These are phyloP conservation scores for Scomber scombrus DNA, from an alignment of 2,113 vertebrate species.

Conservation along the genomic window DNA sequence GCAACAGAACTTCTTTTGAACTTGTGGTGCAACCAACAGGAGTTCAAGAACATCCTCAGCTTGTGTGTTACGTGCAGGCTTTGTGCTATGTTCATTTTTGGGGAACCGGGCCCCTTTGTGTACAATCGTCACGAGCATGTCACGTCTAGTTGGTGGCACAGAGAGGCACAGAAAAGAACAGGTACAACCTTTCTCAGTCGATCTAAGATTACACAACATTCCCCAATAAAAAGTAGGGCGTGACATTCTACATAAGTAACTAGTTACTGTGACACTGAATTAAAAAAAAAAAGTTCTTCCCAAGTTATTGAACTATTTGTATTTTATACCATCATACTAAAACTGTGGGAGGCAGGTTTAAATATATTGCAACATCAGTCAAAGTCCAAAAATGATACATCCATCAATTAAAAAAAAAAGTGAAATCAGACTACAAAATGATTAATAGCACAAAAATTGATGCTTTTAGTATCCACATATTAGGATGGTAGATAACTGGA, in stretches of 20 bases:
- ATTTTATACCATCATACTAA: not conserved
- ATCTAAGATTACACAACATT: not conserved
- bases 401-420: not conserved
- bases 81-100: conserved; percentile 36
- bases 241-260: not conserved
- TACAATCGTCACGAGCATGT: conserved; percentile 51
- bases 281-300: not conserved
- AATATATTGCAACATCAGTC: conserved; percentile 26
- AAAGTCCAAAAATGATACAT: not conserved
- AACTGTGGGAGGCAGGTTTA: conserved; percentile 6
- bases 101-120: conserved; percentile 7
- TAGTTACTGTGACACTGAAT: not conserved
- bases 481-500: not conserved
- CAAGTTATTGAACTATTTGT: not conserved
- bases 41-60: conserved; percentile 2
- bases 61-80: not conserved
- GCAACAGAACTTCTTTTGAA: conserved; percentile 1
- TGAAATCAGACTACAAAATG: not conserved
- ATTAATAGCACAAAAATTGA: not conserved
- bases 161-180: conserved; percentile 41
- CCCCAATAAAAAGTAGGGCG: not conserved
- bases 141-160: conserved; percentile 28
- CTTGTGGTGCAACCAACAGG: conserved; percentile 3
- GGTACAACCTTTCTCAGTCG: conserved; percentile 2
- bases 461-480: not conserved